A percentile compares a stretch with the other conserved stretches of the same genome.
Conservation (phyloP, 2,888 invertebrate species). For the Pheosia gnoma region DNA sequence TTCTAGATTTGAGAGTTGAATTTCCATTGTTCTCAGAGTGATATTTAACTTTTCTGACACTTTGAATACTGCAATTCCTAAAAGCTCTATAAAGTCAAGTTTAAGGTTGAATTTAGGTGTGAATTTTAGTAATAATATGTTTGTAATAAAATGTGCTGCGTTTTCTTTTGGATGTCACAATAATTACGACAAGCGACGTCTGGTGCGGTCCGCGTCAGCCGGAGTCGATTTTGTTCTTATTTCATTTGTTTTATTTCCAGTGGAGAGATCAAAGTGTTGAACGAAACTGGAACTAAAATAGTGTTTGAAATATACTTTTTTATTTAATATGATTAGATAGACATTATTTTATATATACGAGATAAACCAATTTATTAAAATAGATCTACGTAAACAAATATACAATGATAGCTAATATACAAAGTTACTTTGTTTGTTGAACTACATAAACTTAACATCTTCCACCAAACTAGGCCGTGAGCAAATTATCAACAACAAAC, state of each 20-base stretch:
- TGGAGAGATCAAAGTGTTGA: too few species aligned
- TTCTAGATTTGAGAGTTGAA: conserved; percentile 4
- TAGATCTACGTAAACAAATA: not conserved
- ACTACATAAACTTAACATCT: not conserved
- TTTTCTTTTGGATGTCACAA: conserved; percentile 45
- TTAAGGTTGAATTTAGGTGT: conserved; percentile 18
- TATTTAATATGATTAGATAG: too few species aligned
- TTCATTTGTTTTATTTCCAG: too few species aligned
- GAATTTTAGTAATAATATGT: not conserved
- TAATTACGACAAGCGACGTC: conserved; percentile 46
- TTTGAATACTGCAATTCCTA: conserved; percentile 8
- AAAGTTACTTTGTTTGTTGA: conserved; percentile 2
- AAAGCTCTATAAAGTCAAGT: not conserved
- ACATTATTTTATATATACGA: not conserved
- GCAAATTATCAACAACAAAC: conserved; percentile 6
- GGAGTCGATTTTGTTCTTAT: conserved; percentile 28
- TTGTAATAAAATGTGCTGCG: conserved; percentile 28
- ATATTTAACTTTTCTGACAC: conserved; percentile 16
- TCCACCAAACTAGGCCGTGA: not conserved
- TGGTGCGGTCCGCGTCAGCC: conserved; percentile 24
- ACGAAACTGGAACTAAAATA: too few species aligned
- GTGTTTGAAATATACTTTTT: too few species aligned
- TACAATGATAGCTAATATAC: conserved; percentile 1
- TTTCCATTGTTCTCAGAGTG: conserved; percentile 12
- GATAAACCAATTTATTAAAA: not conserved